phyloP scores from a whole-genome alignment of 2,113 vertebrate genomes.

The Euleptes europaea region DNA sequence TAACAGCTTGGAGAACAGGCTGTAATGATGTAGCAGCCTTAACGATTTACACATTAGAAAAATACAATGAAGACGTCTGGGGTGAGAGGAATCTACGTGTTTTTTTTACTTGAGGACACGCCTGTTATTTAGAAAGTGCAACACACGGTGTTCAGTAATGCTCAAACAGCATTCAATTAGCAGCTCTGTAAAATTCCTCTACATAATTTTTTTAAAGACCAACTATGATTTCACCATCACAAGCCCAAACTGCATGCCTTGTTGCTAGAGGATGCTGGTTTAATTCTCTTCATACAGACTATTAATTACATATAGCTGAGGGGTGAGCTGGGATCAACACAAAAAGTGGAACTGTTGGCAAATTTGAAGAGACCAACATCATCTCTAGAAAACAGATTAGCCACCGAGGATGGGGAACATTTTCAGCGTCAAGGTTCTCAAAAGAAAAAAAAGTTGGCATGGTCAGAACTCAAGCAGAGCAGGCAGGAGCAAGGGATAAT shows the following conservation, averaged over 20 bases:
- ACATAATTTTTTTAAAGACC: background rate
- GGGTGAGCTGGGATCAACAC: background rate
- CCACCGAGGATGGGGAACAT: background rate
- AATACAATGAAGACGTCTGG: too few relatives aligned
- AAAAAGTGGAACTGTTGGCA: background rate
- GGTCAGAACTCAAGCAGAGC: slow-evolving; percentile 23
- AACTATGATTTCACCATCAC: background rate
- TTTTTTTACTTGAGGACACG: background rate
- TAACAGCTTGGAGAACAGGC: too few relatives aligned
- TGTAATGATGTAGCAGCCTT: too few relatives aligned
- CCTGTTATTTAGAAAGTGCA: slow-evolving; percentile 15
- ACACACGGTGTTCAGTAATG: background rate
- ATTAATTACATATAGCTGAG: background rate
- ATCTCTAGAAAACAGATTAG: slow-evolving; percentile 17
- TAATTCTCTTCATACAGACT: background rate
- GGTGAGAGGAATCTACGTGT: background rate
- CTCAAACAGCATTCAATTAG: slow-evolving; percentile 18
- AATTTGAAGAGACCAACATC: background rate
- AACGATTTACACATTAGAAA: too few relatives aligned
- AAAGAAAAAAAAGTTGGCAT: background rate
- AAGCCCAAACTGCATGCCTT: background rate
- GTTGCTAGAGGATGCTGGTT: slow-evolving; percentile 12
- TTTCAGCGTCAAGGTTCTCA: slow-evolving; percentile 11
- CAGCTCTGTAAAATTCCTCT: background rate
- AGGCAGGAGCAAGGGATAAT: background rate